phyloP scores from a whole-genome alignment of 2,113 vertebrate genomes.

The Lates calcarifer region DNA sequence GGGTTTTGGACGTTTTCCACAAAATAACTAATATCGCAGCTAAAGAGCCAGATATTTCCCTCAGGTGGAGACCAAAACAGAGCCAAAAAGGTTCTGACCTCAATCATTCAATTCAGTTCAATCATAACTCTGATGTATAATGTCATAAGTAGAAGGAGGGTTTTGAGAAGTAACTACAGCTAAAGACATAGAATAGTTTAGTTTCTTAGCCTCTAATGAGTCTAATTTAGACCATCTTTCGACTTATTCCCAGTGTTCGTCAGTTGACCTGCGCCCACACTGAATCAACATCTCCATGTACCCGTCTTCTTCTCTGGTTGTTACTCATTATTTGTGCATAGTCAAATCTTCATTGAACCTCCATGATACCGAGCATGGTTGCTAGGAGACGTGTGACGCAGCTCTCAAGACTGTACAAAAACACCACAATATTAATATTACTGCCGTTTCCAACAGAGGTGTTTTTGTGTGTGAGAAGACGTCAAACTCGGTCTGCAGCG shows the following conservation, averaged over 20 bases:
- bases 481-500: not conserved
- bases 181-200: not conserved
- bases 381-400: slow-evolving; percentile 55
- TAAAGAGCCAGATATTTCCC: not conserved
- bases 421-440: slow-evolving; percentile 14
- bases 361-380: slow-evolving; percentile 33
- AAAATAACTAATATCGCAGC: too few relatives aligned
- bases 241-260: not conserved
- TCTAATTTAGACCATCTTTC: not conserved
- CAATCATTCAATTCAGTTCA: too few relatives aligned
- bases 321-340: slow-evolving; percentile 21
- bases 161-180: not conserved
- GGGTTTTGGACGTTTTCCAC: too few relatives aligned
- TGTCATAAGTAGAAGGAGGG: not conserved
- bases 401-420: slow-evolving; percentile 16
- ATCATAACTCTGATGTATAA: not conserved
- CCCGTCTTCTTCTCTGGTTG: not conserved
- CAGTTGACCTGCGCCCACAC: not conserved
- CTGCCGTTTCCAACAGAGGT: slow-evolving; percentile 17
- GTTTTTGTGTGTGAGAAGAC: slow-evolving; percentile 24
- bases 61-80: not conserved
- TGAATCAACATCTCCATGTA: not conserved
- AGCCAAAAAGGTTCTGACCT: not conserved
- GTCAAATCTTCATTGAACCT: slow-evolving; percentile 13
- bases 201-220: not conserved